Evolutionary conservation across 1,140 invertebrate genomes (phyloP).

Genomic region (Brachionus asplanchnoidis): DNA sequence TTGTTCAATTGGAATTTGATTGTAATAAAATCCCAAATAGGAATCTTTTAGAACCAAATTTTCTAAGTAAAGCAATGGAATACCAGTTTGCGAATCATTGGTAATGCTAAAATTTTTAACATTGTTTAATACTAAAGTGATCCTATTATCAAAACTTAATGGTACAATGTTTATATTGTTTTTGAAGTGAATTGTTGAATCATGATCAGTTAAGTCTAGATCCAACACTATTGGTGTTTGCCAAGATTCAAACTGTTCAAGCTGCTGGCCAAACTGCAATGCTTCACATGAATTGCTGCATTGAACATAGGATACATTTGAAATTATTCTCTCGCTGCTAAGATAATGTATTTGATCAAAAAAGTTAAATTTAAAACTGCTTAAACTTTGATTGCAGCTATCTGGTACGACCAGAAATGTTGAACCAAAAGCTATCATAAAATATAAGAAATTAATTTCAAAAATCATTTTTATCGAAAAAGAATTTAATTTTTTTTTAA

Average conservation of each 20-base stretch:
- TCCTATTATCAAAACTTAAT: background rate
- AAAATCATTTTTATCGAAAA: background rate
- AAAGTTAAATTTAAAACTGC: background rate
- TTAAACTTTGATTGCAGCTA: background rate
- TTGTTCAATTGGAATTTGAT: background rate
- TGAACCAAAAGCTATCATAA: background rate
- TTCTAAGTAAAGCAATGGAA: background rate
- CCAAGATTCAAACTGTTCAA: background rate
- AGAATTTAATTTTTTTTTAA: background rate
- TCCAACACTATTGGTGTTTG: background rate
- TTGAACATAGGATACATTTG: background rate
- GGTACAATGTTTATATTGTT: background rate
- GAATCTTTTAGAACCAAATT: background rate
- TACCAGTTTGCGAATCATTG: background rate
- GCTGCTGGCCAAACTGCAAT: background rate
- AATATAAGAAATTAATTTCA: background rate
- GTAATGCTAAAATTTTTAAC: background rate
- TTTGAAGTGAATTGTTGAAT: background rate
- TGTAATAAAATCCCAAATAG: background rate
- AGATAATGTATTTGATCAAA: background rate
- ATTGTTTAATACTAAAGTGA: background rate
- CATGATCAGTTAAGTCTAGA: background rate
- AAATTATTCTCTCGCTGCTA: background rate
- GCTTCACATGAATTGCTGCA: background rate
- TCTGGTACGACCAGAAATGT: background rate